Evolutionary conservation across 2,888 invertebrate genomes (phyloP).

Genomic region (Amphimallon solstitiale): DNA sequence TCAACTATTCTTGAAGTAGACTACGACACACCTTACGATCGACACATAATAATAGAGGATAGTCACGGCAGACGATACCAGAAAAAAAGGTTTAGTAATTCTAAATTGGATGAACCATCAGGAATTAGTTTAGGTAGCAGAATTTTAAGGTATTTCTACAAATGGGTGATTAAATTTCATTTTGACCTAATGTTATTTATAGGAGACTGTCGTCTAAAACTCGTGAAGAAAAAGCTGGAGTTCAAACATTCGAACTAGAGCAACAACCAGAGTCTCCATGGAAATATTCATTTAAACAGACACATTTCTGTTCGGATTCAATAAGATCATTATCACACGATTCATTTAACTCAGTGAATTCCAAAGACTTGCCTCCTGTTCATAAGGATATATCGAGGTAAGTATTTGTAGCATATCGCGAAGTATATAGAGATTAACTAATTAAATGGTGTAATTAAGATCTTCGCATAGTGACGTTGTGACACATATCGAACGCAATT

Average conservation of each 20-base stretch:
- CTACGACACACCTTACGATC: conserved; percentile 93
- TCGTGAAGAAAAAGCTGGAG: conserved; percentile 64
- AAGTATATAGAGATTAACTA: conserved; percentile 1
- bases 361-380: conserved; percentile 64
- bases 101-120: conserved; percentile 67
- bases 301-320: conserved; percentile 31
- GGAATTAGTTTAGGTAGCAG: conserved; percentile 71
- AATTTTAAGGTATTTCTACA: conserved; percentile 73
- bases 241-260: conserved; percentile 68
- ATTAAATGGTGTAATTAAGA: too few species aligned
- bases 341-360: conserved; percentile 68
- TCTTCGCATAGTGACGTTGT: too few species aligned
- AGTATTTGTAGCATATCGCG: conserved; percentile 40
- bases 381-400: conserved; percentile 59
- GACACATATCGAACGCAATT: too few species aligned
- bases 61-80: conserved; percentile 77
- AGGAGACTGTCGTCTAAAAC: conserved; percentile 79
- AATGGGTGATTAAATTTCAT: not conserved
- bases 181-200: conserved; percentile 40
- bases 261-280: conserved; percentile 76
- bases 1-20: conserved; percentile 92
- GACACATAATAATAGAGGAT: conserved; percentile 91
- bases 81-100: conserved; percentile 67
- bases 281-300: conserved; percentile 69
- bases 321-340: conserved; percentile 60